Base-by-base conservation (phyloP, 2,797 vertebrate species). In the Rhinogobio ventralis region DNA sequence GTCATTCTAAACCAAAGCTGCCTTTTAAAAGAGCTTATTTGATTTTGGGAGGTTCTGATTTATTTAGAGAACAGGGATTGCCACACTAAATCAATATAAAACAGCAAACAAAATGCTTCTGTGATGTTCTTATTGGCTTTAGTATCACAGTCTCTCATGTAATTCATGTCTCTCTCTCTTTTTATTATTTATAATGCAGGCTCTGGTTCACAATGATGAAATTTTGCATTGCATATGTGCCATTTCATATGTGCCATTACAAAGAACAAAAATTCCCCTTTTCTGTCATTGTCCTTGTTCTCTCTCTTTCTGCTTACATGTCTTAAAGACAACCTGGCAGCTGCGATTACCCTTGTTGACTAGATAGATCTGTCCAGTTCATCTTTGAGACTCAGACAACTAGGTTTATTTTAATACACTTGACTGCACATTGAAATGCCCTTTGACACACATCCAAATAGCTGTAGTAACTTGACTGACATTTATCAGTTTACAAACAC, bases 311-410 rank as follows among this genome's bases (percentile, higher is more conserved):
- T 66, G n/a, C 17, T 46, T 28, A 60, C 23, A 96, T 92, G 88
- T 96, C 88, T 75, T 96, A 93, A 89, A 96, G 96, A 1, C 96
- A 95, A 90, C 96, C 95, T 91, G 96, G 90, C 23, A 95, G 90
- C 3, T 91, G 92, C 0, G 91, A 92, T 2, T 94, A 93, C 0
- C 15, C 93, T 93, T 25, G 90, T 92, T 53, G 92, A 93, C 72
- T 79, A 15, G 60, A 51, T 67, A 79, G 80, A 83, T 84, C 30
- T 80, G 23, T 77, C 23, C 51, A 81, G 60, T 57, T 39, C 28
- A 45, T 76, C 71, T 85, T 25, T 42, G 62, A 53, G 46, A 66
- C 42, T 84, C 45, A 36, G 51, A 67, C 36, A 82, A 86, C 25
- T 91, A 89, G 68, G 93, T 88, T 1, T 90, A 93, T 81, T 95